Percentiles rank a stretch among this genome's conserved stretches.
Conservation (phyloP, 2,888 invertebrate species). For the Metopia argyrocephala region DNA sequence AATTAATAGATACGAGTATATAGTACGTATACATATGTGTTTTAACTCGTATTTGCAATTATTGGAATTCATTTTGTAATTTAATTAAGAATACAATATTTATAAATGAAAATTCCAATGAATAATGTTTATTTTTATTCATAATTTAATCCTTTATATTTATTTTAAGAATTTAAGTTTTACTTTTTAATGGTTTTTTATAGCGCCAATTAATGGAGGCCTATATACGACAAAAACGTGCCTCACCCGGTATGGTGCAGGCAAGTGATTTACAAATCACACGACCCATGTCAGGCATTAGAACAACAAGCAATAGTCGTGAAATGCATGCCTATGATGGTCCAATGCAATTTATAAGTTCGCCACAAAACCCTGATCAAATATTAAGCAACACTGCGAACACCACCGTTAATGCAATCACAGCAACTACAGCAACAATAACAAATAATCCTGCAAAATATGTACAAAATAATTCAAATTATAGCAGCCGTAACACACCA, state of each 20-base stretch:
- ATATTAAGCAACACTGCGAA: constrained; percentile 79
- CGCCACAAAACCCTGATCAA: constrained; percentile 89
- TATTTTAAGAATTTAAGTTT: background rate
- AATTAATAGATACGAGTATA: no score
- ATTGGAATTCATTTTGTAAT: no score
- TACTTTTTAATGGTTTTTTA: constrained; percentile 54
- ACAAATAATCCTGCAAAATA: constrained; percentile 38
- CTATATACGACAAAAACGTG: constrained; percentile 91
- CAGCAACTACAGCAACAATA: constrained; percentile 60
- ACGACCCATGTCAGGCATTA: constrained; percentile 86
- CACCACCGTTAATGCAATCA: constrained; percentile 67
- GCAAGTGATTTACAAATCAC: constrained; percentile 88
- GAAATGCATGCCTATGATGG: constrained; percentile 85
- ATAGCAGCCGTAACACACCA: constrained; percentile 8
- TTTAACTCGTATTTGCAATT: no score
- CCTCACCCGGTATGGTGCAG: constrained; percentile 91
- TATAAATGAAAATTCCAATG: background rate
- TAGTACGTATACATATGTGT: no score
- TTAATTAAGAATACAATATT: no score
- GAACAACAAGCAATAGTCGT: constrained; percentile 81
- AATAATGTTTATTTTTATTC: background rate
- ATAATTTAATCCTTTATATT: no score
- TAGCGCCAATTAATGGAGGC: constrained; percentile 93
- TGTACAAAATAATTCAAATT: constrained; percentile 48
- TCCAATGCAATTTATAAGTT: constrained; percentile 91